Evolutionary conservation across 1,140 invertebrate species (phyloP), one percentile per base, ranked within the genome.

Genomic region (Forficula auricularia): DNA sequence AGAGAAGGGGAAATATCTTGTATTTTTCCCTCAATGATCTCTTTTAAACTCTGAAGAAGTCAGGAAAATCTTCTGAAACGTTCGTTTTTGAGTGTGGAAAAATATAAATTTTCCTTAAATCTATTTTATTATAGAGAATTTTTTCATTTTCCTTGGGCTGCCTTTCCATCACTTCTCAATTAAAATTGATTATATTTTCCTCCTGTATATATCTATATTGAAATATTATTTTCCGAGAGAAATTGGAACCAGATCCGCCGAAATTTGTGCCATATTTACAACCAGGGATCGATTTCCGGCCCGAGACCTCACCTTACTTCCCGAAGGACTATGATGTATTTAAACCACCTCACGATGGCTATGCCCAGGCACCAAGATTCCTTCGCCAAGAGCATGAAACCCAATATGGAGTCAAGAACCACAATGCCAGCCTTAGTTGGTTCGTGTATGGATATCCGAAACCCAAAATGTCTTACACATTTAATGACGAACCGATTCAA

Each of bases 361-460:
- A 86, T 54, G 75, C 79, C 0, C 82, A 87, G 53, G 74, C 79
- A 18, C 82, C 82, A 2, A 70, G 48, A 56, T 91, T 92, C 65
- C 63, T 91, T 1, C 70, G 84, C 1, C 82, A 84, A 52, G 83
- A 88, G 55, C 65, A 82, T 52, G 83, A 89, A 42, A 71, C 72
- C 1, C 82, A 86, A 50, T 94, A 89, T 55, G 87, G 86, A 3
- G 76, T 89, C 1, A 85, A 86, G 58, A 80, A 82, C 45, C 83
- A 89, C 53, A 88, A 85, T 48, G 77, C 75, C 3, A 84, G 79
- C 50, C 60, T 92, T 7, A 82, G 86, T 60, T 91, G 87, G 82
- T 91, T 84, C 56, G 82, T 91, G 10, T 91, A 90, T 55, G 88
- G 86, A 1, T 89, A 91, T 61, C 88, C 88, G 0, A 87, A 89